Conservation (phyloP, 2,888 invertebrate genomes). For the Callyntrura sp. region DNA sequence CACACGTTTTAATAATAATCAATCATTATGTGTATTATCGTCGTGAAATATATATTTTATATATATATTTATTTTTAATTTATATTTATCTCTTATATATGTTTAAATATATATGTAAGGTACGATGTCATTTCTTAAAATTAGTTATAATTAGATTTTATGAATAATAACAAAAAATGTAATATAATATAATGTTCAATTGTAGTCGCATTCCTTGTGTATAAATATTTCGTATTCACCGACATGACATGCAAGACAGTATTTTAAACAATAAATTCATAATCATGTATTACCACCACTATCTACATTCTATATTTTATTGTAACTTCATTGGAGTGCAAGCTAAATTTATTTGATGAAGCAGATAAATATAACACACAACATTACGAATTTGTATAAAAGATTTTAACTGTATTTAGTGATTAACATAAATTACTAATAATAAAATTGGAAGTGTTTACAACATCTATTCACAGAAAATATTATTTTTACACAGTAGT, state of each 20-base stretch:
- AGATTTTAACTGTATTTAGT: background rate
- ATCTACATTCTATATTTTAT: too few species aligned
- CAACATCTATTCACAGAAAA: background rate
- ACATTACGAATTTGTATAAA: background rate
- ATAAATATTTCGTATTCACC: conserved; percentile 22
- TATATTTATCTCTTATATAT: conserved; percentile 30
- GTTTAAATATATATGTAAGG: conserved; percentile 64
- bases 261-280: background rate
- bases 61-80: conserved; percentile 39
- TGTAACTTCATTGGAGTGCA: background rate
- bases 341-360: background rate
- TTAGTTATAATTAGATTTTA: conserved; percentile 33
- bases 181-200: conserved; percentile 14
- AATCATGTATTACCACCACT: background rate
- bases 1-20: conserved; percentile 70
- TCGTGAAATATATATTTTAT: conserved; percentile 68
- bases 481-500: background rate
- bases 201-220: conserved; percentile 11
- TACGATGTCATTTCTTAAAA: conserved; percentile 77
- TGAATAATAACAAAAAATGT: background rate
- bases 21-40: conserved; percentile 50
- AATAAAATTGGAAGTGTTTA: background rate
- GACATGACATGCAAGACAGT: background rate
- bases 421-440: background rate
- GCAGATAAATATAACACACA: background rate